Conservation (phyloP, 1,140 invertebrate genomes). For the Phthorimaea operculella region DNA sequence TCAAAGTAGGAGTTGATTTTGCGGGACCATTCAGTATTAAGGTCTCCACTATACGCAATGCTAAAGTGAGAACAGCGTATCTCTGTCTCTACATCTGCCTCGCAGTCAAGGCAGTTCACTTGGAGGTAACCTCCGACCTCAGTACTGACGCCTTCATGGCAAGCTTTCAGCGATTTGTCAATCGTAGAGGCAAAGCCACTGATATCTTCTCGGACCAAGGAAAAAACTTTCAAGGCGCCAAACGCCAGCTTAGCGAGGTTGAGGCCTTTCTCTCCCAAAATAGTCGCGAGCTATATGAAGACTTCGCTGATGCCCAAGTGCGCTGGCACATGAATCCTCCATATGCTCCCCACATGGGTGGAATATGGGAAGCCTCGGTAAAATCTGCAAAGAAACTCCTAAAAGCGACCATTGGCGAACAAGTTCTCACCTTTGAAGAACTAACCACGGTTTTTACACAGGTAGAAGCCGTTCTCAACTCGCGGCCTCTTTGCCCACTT, state of each 20-base stretch:
- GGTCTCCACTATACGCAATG: neutral
- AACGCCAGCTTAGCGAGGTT: neutral
- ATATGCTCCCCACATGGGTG: constrained; percentile 15
- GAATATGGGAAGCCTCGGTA: constrained; percentile 42
- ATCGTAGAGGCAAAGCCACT: neutral
- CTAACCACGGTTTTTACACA: constrained; percentile 19
- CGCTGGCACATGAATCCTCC: constrained; percentile 10
- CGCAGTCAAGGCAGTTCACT: neutral
- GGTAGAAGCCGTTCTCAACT: constrained; percentile 32
- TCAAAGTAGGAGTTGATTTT: neutral
- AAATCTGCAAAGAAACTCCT: constrained; percentile 35
- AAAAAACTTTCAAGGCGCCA: constrained; percentile 4
- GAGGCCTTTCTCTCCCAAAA: neutral
- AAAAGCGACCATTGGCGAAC: constrained; percentile 13
- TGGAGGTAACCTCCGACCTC: neutral
- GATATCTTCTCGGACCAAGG: neutral
- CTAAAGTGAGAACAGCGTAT: neutral
- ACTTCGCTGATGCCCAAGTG: neutral
- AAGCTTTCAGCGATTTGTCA: neutral
- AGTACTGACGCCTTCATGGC: neutral
- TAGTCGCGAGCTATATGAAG: neutral
- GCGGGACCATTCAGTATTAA: neutral
- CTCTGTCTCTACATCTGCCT: constrained; percentile 1
- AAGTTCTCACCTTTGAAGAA: constrained; percentile 18
- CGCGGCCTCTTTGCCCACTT: constrained; percentile 31